Conservation (phyloP, 2,113 vertebrate genomes). For the Corythoichthys haematopterus region DNA sequence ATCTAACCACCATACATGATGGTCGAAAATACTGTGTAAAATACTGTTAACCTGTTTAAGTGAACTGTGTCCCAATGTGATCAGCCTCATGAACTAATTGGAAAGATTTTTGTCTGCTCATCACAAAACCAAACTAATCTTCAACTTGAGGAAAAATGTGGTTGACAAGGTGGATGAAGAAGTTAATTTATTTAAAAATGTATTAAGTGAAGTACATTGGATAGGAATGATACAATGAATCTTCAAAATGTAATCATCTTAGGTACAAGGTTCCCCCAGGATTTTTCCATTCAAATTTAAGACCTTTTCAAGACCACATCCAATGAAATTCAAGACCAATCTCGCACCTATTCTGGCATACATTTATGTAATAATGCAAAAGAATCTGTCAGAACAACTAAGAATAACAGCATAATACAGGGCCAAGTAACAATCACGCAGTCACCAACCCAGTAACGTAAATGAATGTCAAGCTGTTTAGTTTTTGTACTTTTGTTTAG, state of each 20-base stretch:
- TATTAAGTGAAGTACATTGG: slow-evolving; percentile 17
- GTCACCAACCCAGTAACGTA: too few species aligned
- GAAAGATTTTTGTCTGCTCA: slow-evolving; percentile 29
- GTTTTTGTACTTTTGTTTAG: too few species aligned
- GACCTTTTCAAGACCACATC: too few species aligned
- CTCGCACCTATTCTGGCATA: too few species aligned
- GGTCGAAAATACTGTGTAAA: slow-evolving; percentile 37
- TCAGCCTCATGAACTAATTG: slow-evolving; percentile 40
- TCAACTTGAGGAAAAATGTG: slow-evolving; percentile 20
- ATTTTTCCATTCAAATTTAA: too few species aligned
- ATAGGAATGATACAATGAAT: slow-evolving; percentile 29
- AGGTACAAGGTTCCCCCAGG: too few species aligned
- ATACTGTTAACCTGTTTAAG: slow-evolving; percentile 53
- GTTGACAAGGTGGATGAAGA: slow-evolving; percentile 27
- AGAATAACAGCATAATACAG: too few species aligned
- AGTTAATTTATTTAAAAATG: slow-evolving; percentile 33
- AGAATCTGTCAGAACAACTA: too few species aligned
- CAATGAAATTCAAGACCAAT: too few species aligned
- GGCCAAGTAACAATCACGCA: too few species aligned
- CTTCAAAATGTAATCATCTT: slow-evolving; percentile 22
- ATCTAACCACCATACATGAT: slow-evolving; percentile 59
- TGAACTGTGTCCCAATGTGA: slow-evolving; percentile 24
- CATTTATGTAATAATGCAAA: too few species aligned
- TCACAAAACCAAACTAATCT: slow-evolving; percentile 24
- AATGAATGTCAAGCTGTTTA: too few species aligned